Evolutionary conservation across 2,113 vertebrate genomes (phyloP), one percentile per base, ranked within the genome.

Genomic region (Crotalus viridis): DNA sequence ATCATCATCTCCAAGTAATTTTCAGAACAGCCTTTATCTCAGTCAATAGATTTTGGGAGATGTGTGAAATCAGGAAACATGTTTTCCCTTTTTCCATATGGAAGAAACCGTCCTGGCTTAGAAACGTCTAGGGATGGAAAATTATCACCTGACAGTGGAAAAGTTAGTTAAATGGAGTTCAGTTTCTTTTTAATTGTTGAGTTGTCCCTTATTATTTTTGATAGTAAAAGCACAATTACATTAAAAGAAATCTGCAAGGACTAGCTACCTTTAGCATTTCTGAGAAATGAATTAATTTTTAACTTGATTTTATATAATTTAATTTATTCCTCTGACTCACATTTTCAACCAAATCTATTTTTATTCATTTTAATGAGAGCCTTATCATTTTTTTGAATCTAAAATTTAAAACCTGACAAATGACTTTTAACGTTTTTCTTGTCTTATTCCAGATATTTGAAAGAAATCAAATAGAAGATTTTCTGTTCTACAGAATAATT

Each of bases 261-360:
- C 28, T 59, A 64, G 64, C 13, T 92, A 39, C 61, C 28, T 90
- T 93, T 55, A 89, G 7, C 91, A 13, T 17, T 94, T 93, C 92
- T 94, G 48, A 28, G 86, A 17, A 95, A 74, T 64, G 88, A 91
- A 91, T 92, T 85, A 88, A 10, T 33, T 89, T 94, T 95, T 90
- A 4, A 88, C 39, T 94, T 1, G 28, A 33, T 64, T 56, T 91
- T 94, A 94, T 95, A 96, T 95, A 94, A 94, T 93, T 95, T 95
- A 94, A 93, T 91, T 89, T 85, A 8, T 94, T 95, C 93, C 56
- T 5, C n/a, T 93, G 89, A 93, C 43, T 96, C 52, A 90, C 10
- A 91, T 74, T 91, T 96, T 92, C 89, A 93, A 51, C 89, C 59
- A 74, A 54, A 91, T 89, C 13, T 81, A 46, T 59, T 86, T 94